phyloP scores from a whole-genome alignment of 1,140 invertebrate species.

The Aphaenogaster floridana region DNA sequence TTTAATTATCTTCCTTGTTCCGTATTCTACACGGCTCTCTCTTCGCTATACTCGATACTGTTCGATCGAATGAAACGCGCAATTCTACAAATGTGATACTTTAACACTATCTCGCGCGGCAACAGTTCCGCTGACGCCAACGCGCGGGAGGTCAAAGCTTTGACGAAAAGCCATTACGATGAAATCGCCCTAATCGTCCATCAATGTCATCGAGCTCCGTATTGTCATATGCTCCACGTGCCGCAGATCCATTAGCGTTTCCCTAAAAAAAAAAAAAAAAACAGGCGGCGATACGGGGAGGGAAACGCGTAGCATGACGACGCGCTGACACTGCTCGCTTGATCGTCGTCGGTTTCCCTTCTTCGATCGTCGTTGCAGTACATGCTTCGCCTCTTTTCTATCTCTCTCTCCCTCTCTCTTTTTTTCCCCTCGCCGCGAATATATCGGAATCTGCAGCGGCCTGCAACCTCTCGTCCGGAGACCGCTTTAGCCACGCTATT shows the following conservation, averaged over 20 bases:
- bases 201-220: not conserved
- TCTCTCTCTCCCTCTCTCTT: not conserved
- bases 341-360: not conserved
- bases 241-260: conserved; percentile 35
- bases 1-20: not conserved
- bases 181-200: conserved; percentile 4
- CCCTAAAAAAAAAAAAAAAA: not conserved
- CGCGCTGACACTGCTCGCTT: conserved; percentile 44
- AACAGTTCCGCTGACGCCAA: not conserved
- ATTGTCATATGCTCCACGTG: conserved; percentile 26
- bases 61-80: not conserved
- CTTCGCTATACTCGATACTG: not conserved
- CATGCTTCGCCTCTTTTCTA: not conserved
- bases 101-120: not conserved
- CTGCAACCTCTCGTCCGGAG: not conserved
- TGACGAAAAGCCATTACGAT: not conserved
- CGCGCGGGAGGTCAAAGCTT: not conserved
- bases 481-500: not conserved
- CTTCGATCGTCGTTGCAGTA: not conserved
- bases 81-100: conserved; percentile 8
- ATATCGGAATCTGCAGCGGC: not conserved
- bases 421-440: not conserved
- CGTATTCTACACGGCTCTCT: not conserved
- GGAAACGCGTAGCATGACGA: not conserved
- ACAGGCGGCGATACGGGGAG: not conserved